Evolutionary conservation across 2,888 invertebrate species (phyloP).

Genomic region (Palloptera scutellata): DNA sequence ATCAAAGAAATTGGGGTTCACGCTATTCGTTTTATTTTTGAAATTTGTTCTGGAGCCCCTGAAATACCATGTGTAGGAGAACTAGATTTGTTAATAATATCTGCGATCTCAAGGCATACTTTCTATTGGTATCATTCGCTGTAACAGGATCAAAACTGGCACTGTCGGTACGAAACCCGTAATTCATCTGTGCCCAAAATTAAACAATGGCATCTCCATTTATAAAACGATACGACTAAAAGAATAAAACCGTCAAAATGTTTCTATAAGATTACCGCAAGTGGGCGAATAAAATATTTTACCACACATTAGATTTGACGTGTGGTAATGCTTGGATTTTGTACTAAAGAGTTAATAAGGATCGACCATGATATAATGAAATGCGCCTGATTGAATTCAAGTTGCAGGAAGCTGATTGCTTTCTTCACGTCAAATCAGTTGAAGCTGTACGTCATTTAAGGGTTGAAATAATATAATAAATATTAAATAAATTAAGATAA

Average conservation of each 20-base stretch:
- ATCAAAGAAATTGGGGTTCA: neutral
- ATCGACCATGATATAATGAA: too few relatives aligned
- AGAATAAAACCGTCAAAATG: neutral
- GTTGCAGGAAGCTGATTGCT: too few relatives aligned
- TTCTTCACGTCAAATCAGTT: too few relatives aligned
- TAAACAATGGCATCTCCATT: neutral
- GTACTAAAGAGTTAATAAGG: neutral
- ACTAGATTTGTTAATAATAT: neutral
- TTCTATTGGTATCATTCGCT: neutral
- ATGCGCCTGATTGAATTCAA: too few relatives aligned
- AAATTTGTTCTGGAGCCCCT: conserved; percentile 16
- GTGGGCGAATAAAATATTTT: neutral
- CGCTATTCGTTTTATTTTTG: conserved; percentile 1
- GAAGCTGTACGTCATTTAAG: too few relatives aligned
- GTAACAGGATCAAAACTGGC: neutral
- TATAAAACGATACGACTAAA: neutral
- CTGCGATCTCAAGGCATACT: conserved; percentile 7
- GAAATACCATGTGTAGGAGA: neutral
- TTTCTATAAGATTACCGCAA: neutral
- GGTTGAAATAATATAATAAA: too few relatives aligned
- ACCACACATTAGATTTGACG: neutral
- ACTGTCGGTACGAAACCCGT: neutral
- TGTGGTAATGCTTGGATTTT: neutral
- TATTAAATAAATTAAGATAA: too few relatives aligned
- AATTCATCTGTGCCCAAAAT: neutral